Evolutionary conservation across 2,113 vertebrate species (phyloP).

Genomic region (Chloropsis hardwickii): DNA sequence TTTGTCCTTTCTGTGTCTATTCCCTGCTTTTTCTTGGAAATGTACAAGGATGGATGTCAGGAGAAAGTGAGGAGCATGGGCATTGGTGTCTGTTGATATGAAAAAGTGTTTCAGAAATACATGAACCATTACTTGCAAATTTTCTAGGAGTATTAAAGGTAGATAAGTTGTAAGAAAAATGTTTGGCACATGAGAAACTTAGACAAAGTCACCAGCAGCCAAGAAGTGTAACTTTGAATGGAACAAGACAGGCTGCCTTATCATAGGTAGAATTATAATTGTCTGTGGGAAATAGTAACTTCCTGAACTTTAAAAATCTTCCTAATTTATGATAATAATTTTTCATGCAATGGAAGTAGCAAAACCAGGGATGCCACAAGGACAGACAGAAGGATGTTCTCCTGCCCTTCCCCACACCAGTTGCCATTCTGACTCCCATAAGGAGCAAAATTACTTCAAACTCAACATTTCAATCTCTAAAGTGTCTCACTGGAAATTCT

Average conservation of each 20-base stretch:
- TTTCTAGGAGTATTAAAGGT: neutral
- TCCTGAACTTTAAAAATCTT: neutral
- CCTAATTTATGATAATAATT: neutral
- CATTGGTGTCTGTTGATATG: neutral
- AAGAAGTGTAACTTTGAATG: neutral
- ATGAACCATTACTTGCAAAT: neutral
- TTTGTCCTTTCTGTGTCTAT: neutral
- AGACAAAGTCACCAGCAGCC: neutral
- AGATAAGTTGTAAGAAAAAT: neutral
- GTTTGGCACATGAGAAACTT: neutral
- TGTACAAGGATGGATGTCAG: neutral
- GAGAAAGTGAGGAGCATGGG: neutral
- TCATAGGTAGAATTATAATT: neutral
- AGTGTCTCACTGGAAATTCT: neutral
- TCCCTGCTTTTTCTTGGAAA: neutral
- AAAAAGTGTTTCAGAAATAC: neutral
- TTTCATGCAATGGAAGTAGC: rapidly evolving
- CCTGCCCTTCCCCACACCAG: neutral
- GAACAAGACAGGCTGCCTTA: neutral
- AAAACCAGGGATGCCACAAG: neutral
- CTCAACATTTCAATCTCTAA: neutral
- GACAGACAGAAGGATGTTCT: neutral
- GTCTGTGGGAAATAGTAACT: neutral
- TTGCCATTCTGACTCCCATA: neutral
- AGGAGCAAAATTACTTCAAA: neutral